phyloP scores from a whole-genome alignment of 2,888 invertebrate genomes.

The Listrodromus nycthemerus region DNA sequence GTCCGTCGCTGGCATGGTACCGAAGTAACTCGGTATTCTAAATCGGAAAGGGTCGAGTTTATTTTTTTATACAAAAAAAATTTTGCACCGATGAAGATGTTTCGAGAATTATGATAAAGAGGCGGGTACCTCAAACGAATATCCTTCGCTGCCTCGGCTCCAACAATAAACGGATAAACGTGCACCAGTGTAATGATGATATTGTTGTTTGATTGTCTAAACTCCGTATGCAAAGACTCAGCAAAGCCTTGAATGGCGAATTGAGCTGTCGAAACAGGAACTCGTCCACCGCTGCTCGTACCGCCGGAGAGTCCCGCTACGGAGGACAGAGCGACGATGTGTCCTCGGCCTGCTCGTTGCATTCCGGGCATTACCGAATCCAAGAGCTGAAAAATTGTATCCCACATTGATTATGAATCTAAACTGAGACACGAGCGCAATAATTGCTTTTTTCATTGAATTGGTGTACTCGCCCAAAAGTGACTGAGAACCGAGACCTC shows the following conservation, averaged over 20 bases:
- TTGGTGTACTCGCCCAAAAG: conserved; percentile 86
- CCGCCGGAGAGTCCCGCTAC: conserved; percentile 88
- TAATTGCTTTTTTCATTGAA: conserved; percentile 12
- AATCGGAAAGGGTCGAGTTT: conserved; percentile 61
- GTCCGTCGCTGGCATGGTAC: conserved; percentile 87
- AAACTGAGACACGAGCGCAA: not conserved
- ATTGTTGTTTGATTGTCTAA: conserved; percentile 86
- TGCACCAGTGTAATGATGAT: conserved; percentile 87
- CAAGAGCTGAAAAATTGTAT: conserved; percentile 84
- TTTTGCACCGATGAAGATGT: not conserved
- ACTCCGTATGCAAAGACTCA: conserved; percentile 87
- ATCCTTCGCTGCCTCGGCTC: conserved; percentile 85
- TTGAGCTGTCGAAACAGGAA: conserved; percentile 88
- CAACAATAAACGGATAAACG: conserved; percentile 88
- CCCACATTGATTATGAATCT: not conserved
- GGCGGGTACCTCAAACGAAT: conserved; percentile 86
- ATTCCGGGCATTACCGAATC: conserved; percentile 87
- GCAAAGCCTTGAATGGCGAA: conserved; percentile 89
- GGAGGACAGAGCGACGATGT: conserved; percentile 88
- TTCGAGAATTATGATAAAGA: not conserved
- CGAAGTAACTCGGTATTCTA: conserved; percentile 89
- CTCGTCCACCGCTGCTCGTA: conserved; percentile 84
- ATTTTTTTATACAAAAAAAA: not conserved
- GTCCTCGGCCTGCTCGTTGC: conserved; percentile 87
- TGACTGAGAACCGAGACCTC: conserved; percentile 87